A percentile compares a stretch with the other conserved stretches of the same genome.
Evolutionary conservation across 2,888 invertebrate genomes (phyloP).

Genomic region (Odontothrips loti): DNA sequence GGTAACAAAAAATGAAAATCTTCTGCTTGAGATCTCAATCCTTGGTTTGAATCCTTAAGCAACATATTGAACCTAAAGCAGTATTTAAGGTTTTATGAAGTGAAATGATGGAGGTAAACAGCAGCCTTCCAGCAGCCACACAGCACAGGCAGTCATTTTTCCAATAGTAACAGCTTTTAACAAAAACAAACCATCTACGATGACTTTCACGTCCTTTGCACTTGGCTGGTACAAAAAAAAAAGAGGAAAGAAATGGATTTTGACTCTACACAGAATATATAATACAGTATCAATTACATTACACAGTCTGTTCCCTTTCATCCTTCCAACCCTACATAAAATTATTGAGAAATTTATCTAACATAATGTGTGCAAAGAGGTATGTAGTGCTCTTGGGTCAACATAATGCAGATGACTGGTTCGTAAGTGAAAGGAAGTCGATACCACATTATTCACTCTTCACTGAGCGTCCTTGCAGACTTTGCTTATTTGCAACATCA

Average conservation of each 20-base stretch:
- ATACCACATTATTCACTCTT: background rate
- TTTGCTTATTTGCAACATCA: conserved; percentile 25
- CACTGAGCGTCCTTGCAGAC: conserved; percentile 12
- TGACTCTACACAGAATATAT: background rate
- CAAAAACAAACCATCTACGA: background rate
- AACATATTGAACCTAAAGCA: background rate
- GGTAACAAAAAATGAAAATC: background rate
- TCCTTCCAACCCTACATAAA: background rate
- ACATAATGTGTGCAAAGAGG: conserved; percentile 17
- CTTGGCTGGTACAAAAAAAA: background rate
- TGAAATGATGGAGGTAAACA: background rate
- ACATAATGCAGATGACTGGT: conserved; percentile 16
- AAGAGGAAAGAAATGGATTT: background rate
- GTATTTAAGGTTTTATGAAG: background rate
- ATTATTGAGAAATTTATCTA: conserved; percentile 1
- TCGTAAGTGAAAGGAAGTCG: conserved; percentile 12
- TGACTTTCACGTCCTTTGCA: background rate
- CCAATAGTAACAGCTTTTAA: background rate
- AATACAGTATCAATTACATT: background rate
- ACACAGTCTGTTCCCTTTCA: conserved; percentile 22
- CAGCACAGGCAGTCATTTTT: background rate
- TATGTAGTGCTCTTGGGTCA: conserved; percentile 5
- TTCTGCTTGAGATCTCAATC: conserved; percentile 3
- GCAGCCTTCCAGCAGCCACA: background rate
- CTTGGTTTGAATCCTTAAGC: background rate